phyloP scores from a whole-genome alignment of 2,113 vertebrate genomes.

The Vidua macroura region DNA sequence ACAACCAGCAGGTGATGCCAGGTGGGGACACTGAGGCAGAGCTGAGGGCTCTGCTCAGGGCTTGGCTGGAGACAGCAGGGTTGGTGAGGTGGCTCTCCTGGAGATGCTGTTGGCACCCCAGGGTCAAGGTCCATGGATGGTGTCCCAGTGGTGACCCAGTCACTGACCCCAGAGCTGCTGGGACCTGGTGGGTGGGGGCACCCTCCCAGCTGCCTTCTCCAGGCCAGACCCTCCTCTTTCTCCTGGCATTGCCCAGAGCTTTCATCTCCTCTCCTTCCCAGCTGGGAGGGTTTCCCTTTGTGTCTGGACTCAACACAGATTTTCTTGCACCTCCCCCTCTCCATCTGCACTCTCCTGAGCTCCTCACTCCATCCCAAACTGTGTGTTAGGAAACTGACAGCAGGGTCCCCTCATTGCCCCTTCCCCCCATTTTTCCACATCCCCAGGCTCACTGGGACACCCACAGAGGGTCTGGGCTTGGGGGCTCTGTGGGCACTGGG shows the following conservation, averaged over 20 bases:
- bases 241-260: neutral
- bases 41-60: neutral
- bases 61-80: neutral
- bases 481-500: neutral
- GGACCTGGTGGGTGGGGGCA: accelerated
- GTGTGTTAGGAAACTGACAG: no score
- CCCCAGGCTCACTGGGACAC: neutral
- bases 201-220: neutral
- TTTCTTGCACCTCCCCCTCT: neutral
- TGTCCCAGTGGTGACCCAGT: neutral
- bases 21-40: neutral
- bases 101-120: neutral
- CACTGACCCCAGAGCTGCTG: neutral
- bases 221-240: neutral
- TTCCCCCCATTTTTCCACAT: neutral
- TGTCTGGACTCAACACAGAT: neutral
- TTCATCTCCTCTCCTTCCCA: neutral
- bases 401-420: neutral
- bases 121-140: neutral
- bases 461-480: accelerated
- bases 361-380: neutral
- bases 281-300: neutral
- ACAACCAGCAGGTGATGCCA: neutral
- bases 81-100: neutral
- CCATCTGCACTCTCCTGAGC: neutral